Base-by-base conservation (phyloP, 2,888 invertebrate species). In the Gisinianus flammeolus region DNA sequence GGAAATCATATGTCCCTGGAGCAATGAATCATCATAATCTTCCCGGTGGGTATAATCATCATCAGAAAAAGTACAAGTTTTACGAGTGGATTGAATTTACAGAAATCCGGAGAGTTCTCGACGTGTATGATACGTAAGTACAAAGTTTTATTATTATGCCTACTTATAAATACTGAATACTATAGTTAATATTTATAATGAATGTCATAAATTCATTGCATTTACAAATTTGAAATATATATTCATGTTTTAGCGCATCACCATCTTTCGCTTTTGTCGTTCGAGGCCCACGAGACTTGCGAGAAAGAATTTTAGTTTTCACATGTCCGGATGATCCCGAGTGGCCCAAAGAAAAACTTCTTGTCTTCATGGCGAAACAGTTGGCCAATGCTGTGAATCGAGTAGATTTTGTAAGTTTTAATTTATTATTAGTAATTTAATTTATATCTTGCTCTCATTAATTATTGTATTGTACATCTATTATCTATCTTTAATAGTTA, bases 91-190 rank as follows among this genome's bases (percentile, higher is more conserved):
- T 98, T 89, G 93, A 94, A 58, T 90, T 97, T 83, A 93, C 94
- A 85, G 92, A 93, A 81, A 94, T 98, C 85, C 95, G 94, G 87
- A 91, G 94, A 85, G 95, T 98, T 81, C 93, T 97, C 76, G 95
- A 97, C 87, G 93, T 97, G 83, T 91, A 92, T 82, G 95, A 95
- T 88, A 91, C 93, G 78, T 94, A 94, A 87, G 94, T 92, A 92
- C 86, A 85, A 52, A n/a, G 35, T 75, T 66, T 75, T 22, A 64
- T 19, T 10, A 62, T 72, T n/a, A 24, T 58, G 26, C 8, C 24
- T 22, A 64, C 31, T n/a, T n/a, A n/a, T n/a, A n/a, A n/a, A n/a
- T n/a, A n/a, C n/a, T n/a, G n/a, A n/a, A n/a, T n/a, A n/a, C n/a
- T n/a, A n/a, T n/a, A n/a, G n/a, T n/a, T n/a, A n/a, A 52, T 52